These are phyloP conservation scores for Dermochelys coriacea DNA, from an alignment of 2,797 vertebrate genomes.

Conservation along the genomic window DNA sequence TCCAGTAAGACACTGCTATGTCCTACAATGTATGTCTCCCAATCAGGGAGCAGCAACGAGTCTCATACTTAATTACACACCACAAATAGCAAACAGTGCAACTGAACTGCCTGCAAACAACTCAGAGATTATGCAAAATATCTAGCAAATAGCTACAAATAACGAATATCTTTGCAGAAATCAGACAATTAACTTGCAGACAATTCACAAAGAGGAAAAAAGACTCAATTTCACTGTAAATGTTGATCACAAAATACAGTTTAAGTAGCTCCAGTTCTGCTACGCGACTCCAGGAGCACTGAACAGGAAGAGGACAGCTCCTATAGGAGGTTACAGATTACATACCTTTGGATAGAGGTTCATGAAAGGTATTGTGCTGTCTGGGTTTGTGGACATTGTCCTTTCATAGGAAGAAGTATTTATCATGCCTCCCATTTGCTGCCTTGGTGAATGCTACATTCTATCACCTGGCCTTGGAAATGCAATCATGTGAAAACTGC, in stretches of 20 bases:
- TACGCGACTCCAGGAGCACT: background rate
- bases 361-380: background rate
- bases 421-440: background rate
- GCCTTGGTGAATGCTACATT: background rate
- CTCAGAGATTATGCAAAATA: background rate
- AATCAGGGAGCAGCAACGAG: background rate
- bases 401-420: background rate
- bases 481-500: background rate
- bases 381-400: background rate
- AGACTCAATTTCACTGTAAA: background rate
- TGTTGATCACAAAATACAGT: background rate
- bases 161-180: background rate
- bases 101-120: background rate
- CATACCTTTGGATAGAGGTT: background rate
- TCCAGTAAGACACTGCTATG: background rate
- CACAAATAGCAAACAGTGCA: background rate
- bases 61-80: background rate
- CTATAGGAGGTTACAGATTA: too few species aligned
- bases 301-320: background rate
- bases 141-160: background rate
- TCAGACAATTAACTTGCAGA: background rate
- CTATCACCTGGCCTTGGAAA: background rate
- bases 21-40: background rate
- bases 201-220: background rate
- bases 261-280: background rate